phyloP scores from a whole-genome alignment of 2,797 vertebrate species.

The Furcifer pardalis region DNA sequence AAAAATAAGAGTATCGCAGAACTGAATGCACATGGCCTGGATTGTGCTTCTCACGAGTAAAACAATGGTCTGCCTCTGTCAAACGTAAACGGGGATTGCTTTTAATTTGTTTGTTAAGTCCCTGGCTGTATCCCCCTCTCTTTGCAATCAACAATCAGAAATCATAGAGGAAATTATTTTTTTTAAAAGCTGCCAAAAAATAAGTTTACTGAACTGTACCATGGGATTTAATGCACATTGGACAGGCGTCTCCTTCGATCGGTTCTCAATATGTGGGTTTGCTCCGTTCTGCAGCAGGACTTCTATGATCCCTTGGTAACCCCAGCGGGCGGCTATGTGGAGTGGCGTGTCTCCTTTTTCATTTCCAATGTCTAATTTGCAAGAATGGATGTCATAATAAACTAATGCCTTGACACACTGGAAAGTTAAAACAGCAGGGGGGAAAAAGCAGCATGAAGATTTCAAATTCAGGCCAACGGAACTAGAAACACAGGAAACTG shows the following conservation, averaged over 20 bases:
- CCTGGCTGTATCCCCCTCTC: background rate
- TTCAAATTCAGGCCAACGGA: background rate
- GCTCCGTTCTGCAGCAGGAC: conserved; percentile 93
- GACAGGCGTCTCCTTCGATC: conserved; percentile 85
- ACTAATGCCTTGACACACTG: conserved; percentile 98
- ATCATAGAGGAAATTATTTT: background rate
- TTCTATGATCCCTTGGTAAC: conserved; percentile 92
- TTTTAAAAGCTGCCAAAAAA: background rate
- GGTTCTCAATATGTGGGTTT: conserved; percentile 81
- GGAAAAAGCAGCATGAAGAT: background rate
- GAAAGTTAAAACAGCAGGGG: conserved; percentile 54
- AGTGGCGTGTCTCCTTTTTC: conserved; percentile 95
- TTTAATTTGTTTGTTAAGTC: background rate
- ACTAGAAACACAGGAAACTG: background rate
- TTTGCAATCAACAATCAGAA: background rate
- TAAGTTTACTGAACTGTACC: conserved; percentile 72
- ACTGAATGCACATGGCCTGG: conserved; percentile 88
- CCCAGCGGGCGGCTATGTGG: conserved; percentile 94
- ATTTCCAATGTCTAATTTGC: conserved; percentile 88
- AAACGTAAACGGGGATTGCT: background rate
- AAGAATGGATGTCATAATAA: conserved; percentile 89
- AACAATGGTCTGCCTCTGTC: background rate
- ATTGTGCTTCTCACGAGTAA: conserved; percentile 54
- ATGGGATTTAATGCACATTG: conserved; percentile 93
- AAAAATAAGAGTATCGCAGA: conserved; percentile 78